Evolutionary conservation across 1,140 invertebrate genomes (phyloP).

Genomic region (Papilio glaucus): DNA sequence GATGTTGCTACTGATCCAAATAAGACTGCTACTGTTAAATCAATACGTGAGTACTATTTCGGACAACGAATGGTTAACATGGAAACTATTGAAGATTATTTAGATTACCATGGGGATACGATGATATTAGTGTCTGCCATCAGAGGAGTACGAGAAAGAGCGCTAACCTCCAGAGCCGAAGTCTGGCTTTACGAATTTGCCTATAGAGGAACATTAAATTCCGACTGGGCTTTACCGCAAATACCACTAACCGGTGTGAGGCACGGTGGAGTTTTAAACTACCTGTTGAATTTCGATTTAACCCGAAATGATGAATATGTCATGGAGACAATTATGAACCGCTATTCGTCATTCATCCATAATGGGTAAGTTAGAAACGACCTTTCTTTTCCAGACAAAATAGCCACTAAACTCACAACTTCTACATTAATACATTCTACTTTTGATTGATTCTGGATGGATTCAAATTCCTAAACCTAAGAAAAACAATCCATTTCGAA

Average conservation of each 20-base stretch:
- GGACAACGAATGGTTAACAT: conserved; percentile 54
- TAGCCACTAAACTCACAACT: not conserved
- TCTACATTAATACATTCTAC: too few species aligned
- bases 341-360: conserved; percentile 54
- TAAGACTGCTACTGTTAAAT: conserved; percentile 46
- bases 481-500: too few species aligned
- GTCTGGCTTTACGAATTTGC: conserved; percentile 66
- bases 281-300: conserved; percentile 64
- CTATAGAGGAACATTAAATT: conserved; percentile 56
- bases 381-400: not conserved
- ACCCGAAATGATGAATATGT: conserved; percentile 44
- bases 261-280: conserved; percentile 66
- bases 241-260: conserved; percentile 62
- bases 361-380: conserved; percentile 60
- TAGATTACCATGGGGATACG: conserved; percentile 70
- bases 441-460: too few species aligned
- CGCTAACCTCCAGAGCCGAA: conserved; percentile 49
- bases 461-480: too few species aligned
- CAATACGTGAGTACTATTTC: conserved; percentile 67
- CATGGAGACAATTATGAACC: conserved; percentile 46
- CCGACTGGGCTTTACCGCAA: conserved; percentile 61
- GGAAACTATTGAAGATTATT: conserved; percentile 67
- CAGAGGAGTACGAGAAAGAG: conserved; percentile 59
- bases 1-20: conserved; percentile 49
- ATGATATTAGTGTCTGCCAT: conserved; percentile 60